These are phyloP conservation scores for Acrocephalus arundinaceus DNA, from an alignment of 2,113 vertebrate genomes.

Conservation along the genomic window DNA sequence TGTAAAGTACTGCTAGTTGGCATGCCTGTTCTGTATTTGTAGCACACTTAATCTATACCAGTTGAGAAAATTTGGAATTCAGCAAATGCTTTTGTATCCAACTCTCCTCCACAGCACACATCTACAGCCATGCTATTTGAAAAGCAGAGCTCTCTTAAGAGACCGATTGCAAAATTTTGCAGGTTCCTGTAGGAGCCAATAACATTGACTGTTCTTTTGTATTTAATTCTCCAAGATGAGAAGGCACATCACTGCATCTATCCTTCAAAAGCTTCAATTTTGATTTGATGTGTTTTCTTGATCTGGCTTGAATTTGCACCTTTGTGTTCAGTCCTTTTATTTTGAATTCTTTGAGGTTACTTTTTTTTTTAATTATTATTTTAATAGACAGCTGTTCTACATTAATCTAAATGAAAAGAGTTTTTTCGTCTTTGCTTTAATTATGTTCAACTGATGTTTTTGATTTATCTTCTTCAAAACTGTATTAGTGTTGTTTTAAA, in stretches of 20 bases:
- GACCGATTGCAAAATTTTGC: not conserved
- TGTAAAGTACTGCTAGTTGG: not conserved
- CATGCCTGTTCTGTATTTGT: not conserved
- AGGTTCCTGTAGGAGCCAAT: not conserved
- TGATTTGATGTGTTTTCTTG: not conserved
- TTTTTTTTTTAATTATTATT: not conserved
- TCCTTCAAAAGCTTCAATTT: not conserved
- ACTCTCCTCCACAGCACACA: not conserved
- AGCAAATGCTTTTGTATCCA: not conserved
- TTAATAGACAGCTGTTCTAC: not conserved
- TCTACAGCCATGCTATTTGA: not conserved
- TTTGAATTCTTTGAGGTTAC: not conserved
- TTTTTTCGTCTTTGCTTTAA: not conserved
- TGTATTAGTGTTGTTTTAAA: not conserved
- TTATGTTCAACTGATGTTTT: not conserved
- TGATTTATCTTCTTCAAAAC: not conserved
- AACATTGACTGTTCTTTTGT: not conserved
- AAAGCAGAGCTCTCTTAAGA: not conserved
- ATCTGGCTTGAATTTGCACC: not conserved
- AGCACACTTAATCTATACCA: slow-evolving; percentile 37
- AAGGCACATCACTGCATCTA: not conserved
- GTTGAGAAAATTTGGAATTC: not conserved
- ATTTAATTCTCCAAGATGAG: not conserved
- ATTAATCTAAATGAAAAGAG: not conserved
- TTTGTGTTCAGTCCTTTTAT: not conserved